Percentiles rank a stretch among this genome's conserved stretches.
Evolutionary conservation across 2,113 vertebrate species (phyloP).

Genomic region (Psettodes erumei): DNA sequence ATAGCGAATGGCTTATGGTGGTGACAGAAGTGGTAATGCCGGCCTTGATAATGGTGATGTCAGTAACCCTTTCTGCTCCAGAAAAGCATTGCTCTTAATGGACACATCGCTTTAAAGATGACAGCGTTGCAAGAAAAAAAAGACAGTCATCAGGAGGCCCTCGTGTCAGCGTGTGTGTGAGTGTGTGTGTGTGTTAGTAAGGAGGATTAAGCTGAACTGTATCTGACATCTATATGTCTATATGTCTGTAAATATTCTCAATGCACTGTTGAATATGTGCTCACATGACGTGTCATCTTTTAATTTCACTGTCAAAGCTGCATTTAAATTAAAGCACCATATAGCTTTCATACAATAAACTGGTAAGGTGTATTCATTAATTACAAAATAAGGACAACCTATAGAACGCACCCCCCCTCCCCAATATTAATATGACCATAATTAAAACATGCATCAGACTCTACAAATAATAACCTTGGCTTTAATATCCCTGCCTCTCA

Average conservation of each 20-base stretch:
- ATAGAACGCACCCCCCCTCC: background rate
- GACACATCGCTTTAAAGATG: conserved; percentile 93
- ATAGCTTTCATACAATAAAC: conserved; percentile 7
- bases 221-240: conserved; percentile 62
- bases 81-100: conserved; percentile 90
- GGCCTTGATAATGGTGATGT: conserved; percentile 96
- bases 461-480: conserved; percentile 82
- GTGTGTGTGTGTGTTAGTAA: conserved; percentile 9
- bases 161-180: conserved; percentile 42
- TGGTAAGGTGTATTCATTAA: conserved; percentile 37
- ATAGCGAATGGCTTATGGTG: conserved; percentile 82
- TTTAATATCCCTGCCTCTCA: conserved; percentile 79
- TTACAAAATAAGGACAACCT: conserved; percentile 46
- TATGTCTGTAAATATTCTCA: conserved; percentile 57
- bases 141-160: conserved; percentile 89
- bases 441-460: conserved; percentile 82
- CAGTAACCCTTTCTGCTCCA: conserved; percentile 90
- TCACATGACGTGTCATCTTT: conserved; percentile 19
- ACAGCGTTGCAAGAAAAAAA: conserved; percentile 90
- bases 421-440: conserved; percentile 67
- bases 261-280: background rate
- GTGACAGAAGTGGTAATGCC: conserved; percentile 89
- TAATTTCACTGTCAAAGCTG: conserved; percentile 21
- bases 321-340: conserved; percentile 25
- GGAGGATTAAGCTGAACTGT: conserved; percentile 56